phyloP scores from a whole-genome alignment of 2,797 vertebrate species.

The Ispidina picta region DNA sequence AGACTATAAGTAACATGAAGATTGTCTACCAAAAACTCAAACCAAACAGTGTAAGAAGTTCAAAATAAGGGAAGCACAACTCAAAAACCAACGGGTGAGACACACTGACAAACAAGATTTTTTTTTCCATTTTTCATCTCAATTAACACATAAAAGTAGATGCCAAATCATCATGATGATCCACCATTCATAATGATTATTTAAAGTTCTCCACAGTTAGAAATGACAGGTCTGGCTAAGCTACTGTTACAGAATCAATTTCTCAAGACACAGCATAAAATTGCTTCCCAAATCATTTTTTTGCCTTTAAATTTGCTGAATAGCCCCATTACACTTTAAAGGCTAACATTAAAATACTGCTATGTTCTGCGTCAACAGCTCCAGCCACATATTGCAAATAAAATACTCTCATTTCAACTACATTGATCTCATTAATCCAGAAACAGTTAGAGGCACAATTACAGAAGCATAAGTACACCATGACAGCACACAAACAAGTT shows the following conservation, averaged over 20 bases:
- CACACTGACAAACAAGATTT: background rate
- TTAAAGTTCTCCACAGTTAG: background rate
- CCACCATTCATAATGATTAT: background rate
- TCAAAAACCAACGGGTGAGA: background rate
- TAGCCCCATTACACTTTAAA: background rate
- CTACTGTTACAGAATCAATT: background rate
- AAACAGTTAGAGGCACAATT: background rate
- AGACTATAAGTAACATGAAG: background rate
- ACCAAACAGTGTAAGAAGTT: background rate
- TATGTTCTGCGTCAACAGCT: background rate
- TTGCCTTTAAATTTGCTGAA: background rate
- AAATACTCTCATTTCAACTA: background rate
- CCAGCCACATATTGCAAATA: background rate
- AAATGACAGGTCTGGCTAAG: background rate
- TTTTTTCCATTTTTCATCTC: background rate
- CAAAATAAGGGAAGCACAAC: background rate
- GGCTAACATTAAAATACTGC: background rate
- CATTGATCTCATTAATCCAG: background rate
- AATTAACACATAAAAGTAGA: background rate
- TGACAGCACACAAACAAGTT: background rate
- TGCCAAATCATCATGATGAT: background rate
- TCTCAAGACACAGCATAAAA: background rate
- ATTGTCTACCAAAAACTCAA: background rate
- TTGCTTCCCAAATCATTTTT: accelerated
- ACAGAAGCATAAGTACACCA: background rate